Percentiles rank a stretch among this genome's conserved stretches.
phyloP scores from a whole-genome alignment of 92 coral and sea anemone genomes.

The Paramuricea clavata region DNA sequence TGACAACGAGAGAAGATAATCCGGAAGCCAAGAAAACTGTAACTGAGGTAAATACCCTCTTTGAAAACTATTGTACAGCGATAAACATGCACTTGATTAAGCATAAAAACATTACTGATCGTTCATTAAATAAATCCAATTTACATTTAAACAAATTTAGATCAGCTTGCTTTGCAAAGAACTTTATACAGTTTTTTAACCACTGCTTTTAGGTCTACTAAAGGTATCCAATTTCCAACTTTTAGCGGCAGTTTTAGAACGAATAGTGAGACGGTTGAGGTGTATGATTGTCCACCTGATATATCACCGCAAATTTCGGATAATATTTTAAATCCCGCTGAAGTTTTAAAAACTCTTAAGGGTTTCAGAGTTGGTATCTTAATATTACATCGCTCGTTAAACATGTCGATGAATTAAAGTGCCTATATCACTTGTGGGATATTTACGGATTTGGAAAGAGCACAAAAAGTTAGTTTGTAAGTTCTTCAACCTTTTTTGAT shows the following conservation, averaged over 20 bases:
- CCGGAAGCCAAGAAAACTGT: background rate
- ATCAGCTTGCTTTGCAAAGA: constrained; percentile 21
- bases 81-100: background rate
- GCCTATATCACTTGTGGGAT: no score
- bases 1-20: background rate
- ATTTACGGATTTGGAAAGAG: no score
- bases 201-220: no score
- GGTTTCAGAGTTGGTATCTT: constrained; percentile 47
- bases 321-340: constrained; percentile 14
- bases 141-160: no score
- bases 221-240: constrained; percentile 31
- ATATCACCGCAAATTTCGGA: constrained; percentile 15
- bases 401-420: no score
- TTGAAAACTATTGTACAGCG: no score
- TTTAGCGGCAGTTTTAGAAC: no score
- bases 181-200: no score
- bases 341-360: constrained; percentile 33
- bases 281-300: background rate
- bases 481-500: no score
- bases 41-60: background rate
- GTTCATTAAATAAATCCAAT: constrained; percentile 42
- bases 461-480: no score
- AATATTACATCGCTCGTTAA: constrained; percentile 55
- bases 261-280: constrained; percentile 6
- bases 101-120: constrained; percentile 25